Evolutionary conservation across 2,888 invertebrate genomes (phyloP).

Genomic region (Amorpha juglandis): DNA sequence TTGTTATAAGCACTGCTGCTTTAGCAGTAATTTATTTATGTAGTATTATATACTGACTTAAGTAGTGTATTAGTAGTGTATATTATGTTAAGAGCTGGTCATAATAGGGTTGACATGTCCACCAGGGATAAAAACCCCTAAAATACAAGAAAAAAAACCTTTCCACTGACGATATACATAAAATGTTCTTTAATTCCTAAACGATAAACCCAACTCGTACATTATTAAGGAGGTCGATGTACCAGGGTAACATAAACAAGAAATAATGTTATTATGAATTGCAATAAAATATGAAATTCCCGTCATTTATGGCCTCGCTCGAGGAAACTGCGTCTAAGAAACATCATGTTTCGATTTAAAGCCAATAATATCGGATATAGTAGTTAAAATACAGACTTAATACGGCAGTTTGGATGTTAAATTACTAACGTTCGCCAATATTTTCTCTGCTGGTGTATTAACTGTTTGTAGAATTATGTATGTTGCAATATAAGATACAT

Average conservation of each 20-base stretch:
- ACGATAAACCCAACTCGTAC: background rate
- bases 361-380: conserved; percentile 42
- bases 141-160: too few species aligned
- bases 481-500: background rate
- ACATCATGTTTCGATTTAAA: conserved; percentile 48
- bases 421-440: conserved; percentile 54
- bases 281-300: conserved; percentile 48
- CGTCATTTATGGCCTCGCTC: conserved; percentile 42
- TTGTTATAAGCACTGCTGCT: too few species aligned
- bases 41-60: too few species aligned
- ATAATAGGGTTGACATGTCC: too few species aligned
- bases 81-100: too few species aligned
- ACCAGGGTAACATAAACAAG: conserved; percentile 45
- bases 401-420: conserved; percentile 52
- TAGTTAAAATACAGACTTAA: conserved; percentile 39
- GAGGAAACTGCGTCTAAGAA: conserved; percentile 47
- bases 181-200: background rate
- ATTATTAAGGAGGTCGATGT: conserved; percentile 15
- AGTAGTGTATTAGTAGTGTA: too few species aligned
- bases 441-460: conserved; percentile 39
- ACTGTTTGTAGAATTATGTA: conserved; percentile 31
- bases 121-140: too few species aligned
- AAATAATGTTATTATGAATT: conserved; percentile 38
- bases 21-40: too few species aligned
- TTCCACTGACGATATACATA: too few species aligned